These are phyloP conservation scores for Phoenicopterus ruber DNA, from an alignment of 2,113 vertebrate genomes.

Conservation along the genomic window DNA sequence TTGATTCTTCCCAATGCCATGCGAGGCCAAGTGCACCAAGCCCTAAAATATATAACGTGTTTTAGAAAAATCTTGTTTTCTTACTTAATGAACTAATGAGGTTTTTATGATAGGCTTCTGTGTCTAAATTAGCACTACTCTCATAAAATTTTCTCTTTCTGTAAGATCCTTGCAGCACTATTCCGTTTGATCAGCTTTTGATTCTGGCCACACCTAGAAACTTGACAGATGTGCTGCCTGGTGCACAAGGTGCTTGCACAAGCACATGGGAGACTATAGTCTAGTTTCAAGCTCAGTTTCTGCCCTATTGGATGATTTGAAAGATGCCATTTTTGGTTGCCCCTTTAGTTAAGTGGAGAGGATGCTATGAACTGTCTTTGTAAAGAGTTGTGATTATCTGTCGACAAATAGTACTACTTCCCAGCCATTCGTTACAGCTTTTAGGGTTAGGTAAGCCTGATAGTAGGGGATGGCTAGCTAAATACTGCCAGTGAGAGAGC, in stretches of 20 bases:
- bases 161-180: neutral
- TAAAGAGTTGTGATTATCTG: neutral
- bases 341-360: neutral
- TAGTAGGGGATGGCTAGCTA: too few relatives aligned
- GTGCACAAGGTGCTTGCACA: neutral
- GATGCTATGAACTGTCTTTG: neutral
- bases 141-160: neutral
- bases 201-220: neutral
- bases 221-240: neutral
- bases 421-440: neutral
- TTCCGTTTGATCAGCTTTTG: neutral
- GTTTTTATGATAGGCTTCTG: neutral
- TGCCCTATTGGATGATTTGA: neutral
- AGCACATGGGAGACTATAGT: neutral
- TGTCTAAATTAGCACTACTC: neutral
- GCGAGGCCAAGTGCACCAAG: neutral
- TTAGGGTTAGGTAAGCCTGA: neutral
- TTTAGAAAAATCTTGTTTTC: neutral
- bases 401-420: neutral
- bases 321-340: neutral
- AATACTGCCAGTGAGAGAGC: neutral
- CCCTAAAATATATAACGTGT: neutral
- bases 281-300: neutral
- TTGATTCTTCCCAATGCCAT: neutral
- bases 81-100: neutral